A percentile compares a stretch with the other conserved stretches of the same genome.
These are phyloP conservation scores for Hetaerina titia DNA, from an alignment of 2,888 invertebrate genomes.

Conservation along the genomic window DNA sequence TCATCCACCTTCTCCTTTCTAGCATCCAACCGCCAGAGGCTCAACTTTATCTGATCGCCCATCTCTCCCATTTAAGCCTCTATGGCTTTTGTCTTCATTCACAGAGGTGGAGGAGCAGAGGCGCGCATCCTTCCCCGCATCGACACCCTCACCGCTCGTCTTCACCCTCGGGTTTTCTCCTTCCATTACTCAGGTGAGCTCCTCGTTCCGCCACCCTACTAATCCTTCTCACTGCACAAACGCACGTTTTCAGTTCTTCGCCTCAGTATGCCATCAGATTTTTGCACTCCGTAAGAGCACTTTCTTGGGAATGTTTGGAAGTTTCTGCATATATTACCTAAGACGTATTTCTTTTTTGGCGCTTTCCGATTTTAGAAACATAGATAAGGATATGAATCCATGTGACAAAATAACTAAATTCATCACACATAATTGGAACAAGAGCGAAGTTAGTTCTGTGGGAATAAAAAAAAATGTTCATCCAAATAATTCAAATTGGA, in stretches of 20 bases:
- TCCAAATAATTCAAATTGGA: too few species aligned
- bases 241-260: not conserved
- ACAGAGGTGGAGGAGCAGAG: not conserved
- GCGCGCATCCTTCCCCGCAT: not conserved
- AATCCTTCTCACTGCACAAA: not conserved
- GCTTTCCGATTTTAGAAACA: too few species aligned
- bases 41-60: constrained; percentile 7
- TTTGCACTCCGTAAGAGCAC: too few species aligned
- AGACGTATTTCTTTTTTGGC: too few species aligned
- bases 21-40: not conserved
- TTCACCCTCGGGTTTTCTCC: not conserved
- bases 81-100: constrained; percentile 37
- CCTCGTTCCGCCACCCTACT: not conserved
- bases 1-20: not conserved
- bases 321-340: too few species aligned
- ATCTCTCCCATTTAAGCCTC: constrained; percentile 55
- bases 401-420: too few species aligned
- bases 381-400: too few species aligned
- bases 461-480: too few species aligned
- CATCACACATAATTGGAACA: too few species aligned
- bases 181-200: not conserved
- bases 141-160: not conserved
- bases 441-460: too few species aligned
- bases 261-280: not conserved
- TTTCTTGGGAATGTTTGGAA: too few species aligned